These are phyloP conservation scores for Calycopis cecrops DNA, from an alignment of 1,140 invertebrate species.

Conservation along the genomic window DNA sequence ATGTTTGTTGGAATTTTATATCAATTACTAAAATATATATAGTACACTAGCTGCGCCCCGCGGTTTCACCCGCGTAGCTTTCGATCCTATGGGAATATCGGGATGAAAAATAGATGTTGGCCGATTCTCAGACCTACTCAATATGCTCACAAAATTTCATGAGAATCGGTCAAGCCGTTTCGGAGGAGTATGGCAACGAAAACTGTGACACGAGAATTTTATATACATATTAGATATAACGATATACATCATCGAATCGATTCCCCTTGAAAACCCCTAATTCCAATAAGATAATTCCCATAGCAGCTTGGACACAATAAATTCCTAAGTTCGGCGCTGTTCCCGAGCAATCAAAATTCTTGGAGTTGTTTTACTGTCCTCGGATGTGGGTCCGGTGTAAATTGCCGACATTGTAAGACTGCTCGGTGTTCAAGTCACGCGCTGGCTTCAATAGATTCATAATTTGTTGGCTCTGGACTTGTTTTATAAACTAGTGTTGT, in stretches of 20 bases:
- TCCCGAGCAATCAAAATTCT: conserved; percentile 32
- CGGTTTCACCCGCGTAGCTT: too few relatives aligned
- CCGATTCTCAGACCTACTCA: too few relatives aligned
- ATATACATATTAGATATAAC: too few relatives aligned
- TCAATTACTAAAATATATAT: too few relatives aligned
- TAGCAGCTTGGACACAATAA: conserved; percentile 17
- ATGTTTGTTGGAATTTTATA: too few relatives aligned
- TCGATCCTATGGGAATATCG: too few relatives aligned
- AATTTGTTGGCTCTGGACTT: conserved; percentile 11
- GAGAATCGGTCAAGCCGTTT: too few relatives aligned
- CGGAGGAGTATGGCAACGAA: too few relatives aligned
- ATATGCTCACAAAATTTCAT: too few relatives aligned
- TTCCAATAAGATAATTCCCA: conserved; percentile 16
- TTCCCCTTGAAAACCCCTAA: neutral
- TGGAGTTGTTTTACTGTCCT: conserved; percentile 24
- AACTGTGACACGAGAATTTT: too few relatives aligned
- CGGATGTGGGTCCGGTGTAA: conserved; percentile 15
- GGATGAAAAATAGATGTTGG: too few relatives aligned
- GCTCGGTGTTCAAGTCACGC: conserved; percentile 8
- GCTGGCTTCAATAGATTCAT: conserved; percentile 7
- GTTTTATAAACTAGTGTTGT: neutral
- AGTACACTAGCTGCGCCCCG: too few relatives aligned
- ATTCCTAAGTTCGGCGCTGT: conserved; percentile 21
- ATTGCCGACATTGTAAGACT: conserved; percentile 8
- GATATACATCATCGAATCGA: neutral